A percentile compares a stretch with the other conserved stretches of the same genome.
phyloP scores from a whole-genome alignment of 2,113 vertebrate genomes.

The Sylvietta virens region DNA sequence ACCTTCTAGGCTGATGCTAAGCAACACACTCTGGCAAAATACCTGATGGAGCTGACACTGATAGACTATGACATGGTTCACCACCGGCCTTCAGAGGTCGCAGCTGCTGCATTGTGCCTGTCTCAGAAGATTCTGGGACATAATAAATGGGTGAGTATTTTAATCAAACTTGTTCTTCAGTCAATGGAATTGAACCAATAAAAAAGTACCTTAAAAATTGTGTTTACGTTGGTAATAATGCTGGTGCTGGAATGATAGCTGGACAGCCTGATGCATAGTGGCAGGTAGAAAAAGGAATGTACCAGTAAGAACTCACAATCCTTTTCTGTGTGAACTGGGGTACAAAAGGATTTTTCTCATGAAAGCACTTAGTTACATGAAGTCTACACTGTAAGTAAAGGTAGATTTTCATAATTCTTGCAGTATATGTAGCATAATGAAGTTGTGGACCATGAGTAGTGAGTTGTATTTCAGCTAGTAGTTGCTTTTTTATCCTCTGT shows the following conservation, averaged over 20 bases:
- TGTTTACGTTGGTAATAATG: neutral
- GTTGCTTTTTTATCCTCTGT: neutral
- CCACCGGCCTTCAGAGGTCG: constrained; percentile 84
- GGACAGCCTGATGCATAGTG: neutral
- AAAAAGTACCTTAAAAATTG: neutral
- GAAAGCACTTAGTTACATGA: neutral
- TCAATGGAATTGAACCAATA: fast-evolving
- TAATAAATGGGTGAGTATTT: constrained; percentile 81
- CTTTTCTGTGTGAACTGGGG: neutral
- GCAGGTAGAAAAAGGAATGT: neutral
- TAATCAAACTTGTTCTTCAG: neutral
- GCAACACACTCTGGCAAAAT: constrained; percentile 89
- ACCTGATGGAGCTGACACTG: constrained; percentile 91
- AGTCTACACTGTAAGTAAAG: neutral
- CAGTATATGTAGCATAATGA: neutral
- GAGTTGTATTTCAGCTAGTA: neutral
- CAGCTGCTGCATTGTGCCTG: constrained; percentile 85
- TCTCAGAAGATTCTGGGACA: constrained; percentile 82
- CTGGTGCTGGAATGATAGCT: neutral
- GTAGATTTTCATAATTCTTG: neutral
- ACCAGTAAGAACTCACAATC: fast-evolving
- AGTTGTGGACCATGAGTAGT: neutral
- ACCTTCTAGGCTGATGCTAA: constrained; percentile 79
- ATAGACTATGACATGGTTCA: constrained; percentile 94
- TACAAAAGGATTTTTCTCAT: neutral